Evolutionary conservation across 2,113 vertebrate genomes (phyloP), one percentile per base, ranked within the genome.

Genomic region (Chloropsis hardwickii): DNA sequence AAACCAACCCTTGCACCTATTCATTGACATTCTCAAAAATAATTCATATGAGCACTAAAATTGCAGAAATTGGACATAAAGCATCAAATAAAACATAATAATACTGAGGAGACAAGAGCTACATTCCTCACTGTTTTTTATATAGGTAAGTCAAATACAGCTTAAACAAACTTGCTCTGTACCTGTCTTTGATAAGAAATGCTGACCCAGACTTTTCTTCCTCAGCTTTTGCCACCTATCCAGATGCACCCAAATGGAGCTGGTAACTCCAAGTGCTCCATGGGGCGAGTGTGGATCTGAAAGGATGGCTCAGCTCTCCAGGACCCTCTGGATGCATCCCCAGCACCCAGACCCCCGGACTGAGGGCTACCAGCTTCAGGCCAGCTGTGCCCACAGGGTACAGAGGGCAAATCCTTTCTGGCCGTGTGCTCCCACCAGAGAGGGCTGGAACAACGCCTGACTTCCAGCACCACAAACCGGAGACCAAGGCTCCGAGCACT

Each of bases 191-290:
- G 53, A 29, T 23, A 33, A 42, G 37, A 91, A 86, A 56, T 28
- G 3, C 22, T n/a, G 64, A 39, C 9, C 27, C 37, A 48, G 37
- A 20, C 13, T 47, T 31, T 24, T 6, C 17, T 25, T 37, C n/a
- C 22, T n/a, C 37, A 45, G 48, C 4, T 35, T 78, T 47, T 71
- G 29, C 31, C 35, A 17, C 60, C 33, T 14, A 9, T 35, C 44
- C 23, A 13, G 58, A 50, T 1, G 6, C 2, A 2, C 8, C 35
- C 29, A 40, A 25, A 14, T 0, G 7, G 29, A 64, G 35, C 13
- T 0, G 0, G 24, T 60, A 25, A 13, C 24, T 8, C 16, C 12
- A 4, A 2, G 12, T 5, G 51, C 19, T 47, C 66, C 37, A 3
- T 1, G 5, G 53, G 40, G 14, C 4, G 2, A 24, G 27, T 5